phyloP scores from a whole-genome alignment of 2,113 vertebrate species.

The Otis tarda region DNA sequence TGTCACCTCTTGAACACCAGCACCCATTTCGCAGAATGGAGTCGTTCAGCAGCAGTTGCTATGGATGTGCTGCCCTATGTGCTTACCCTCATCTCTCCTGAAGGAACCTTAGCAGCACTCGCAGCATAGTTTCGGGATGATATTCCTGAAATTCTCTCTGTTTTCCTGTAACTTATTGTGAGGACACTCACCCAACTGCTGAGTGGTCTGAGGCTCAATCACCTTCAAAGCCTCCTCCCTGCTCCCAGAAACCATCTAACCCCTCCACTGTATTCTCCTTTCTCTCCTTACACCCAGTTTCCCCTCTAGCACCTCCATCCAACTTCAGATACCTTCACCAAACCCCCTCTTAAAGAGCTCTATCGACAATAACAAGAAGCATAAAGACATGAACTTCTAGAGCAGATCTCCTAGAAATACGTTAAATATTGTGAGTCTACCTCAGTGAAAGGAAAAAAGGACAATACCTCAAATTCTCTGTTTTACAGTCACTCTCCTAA shows the following conservation, averaged over 20 bases:
- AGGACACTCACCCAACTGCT: not conserved
- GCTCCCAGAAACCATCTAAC: not conserved
- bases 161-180: not conserved
- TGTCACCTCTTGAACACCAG: not conserved
- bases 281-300: not conserved
- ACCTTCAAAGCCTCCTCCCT: not conserved
- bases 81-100: not conserved
- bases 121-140: not conserved
- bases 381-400: not conserved
- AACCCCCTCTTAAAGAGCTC: not conserved
- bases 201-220: not conserved
- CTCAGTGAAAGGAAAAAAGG: not conserved
- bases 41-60: not conserved
- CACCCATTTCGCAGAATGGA: not conserved
- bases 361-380: accelerated
- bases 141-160: not conserved
- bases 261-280: not conserved
- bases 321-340: not conserved
- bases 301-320: not conserved
- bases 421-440: not conserved
- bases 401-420: not conserved
- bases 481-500: not conserved
- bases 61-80: not conserved
- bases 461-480: not conserved
- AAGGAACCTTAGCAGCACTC: not conserved